Base-by-base conservation (phyloP, 2,113 vertebrate genomes). In the Gasterosteus nipponicus region DNA sequence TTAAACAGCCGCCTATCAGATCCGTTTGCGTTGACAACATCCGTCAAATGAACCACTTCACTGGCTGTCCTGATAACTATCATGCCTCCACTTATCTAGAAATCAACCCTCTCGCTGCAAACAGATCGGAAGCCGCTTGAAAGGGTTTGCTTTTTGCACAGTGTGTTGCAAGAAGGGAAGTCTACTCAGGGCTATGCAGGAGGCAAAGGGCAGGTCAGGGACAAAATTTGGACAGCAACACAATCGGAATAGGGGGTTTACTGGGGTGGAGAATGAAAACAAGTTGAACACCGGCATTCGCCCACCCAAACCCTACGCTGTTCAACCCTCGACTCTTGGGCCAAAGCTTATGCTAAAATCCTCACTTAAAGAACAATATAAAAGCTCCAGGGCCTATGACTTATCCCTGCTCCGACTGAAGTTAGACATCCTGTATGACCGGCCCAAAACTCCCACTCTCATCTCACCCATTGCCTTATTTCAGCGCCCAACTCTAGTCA, bases 231-330 rank as follows among this genome's bases (percentile, higher is more conserved):
- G 72, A 56, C 14, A 49, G 77, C 72, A 35, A 71, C 12, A 29
- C 47, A 59, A 47, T 46, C 51, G 8, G 62, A 69, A 26, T 26
- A 26, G 22, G 22, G 22, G 22, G 22, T 93, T 95, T 93, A 92
- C 86, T 84, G 69, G 19, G 29, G 62, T 85, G 90, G 72, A 92
- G 90, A 92, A 87, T 86, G 87, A 94, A 86, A 95, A 90, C 88
- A 47, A 82, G 75, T 89, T 87, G 87, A 82, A 77, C 84, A 85
- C 81, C 69, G 85, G 85, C 81, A 84, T 86, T 78, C 84, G 78
- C 74, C 87, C 89, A 91, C 81, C 88, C 83, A 89, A 73, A 77
- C 83, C 85, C 8, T 69, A 26, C 72, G 57, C 77, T 2, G 76
- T 71, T 77, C 64, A 86, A 63, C 70, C n/a, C 64, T 69, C 41